Evolutionary conservation across 2,797 vertebrate species (phyloP), one percentile per base, ranked within the genome.

Genomic region (Australoheros facetus): DNA sequence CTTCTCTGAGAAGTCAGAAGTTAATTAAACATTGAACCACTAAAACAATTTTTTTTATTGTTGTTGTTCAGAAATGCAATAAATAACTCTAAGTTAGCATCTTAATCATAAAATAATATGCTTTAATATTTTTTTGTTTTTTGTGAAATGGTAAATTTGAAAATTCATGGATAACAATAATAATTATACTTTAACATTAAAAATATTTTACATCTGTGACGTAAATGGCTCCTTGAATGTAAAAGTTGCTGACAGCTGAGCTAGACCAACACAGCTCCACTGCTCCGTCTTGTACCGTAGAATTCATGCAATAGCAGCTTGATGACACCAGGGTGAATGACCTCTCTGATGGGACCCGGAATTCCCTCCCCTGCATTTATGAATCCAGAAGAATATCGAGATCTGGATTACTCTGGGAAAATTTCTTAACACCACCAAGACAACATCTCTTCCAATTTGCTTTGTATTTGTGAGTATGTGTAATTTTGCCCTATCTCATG

Each of bases 41-140:
- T 13, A 42, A 42, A 42, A 13, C 11, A 9, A 39, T 39, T 11
- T 39, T 39, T 16, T 7, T 37, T 37, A 2, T 37, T 37, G 34
- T 37, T 45, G 2, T 14, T 45, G n/a, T 62, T 60, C 58, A 60
- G 0, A 21, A 23, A 39, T 23, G 9, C 34, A n/a, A 0, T 42
- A 62, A 62, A 62, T 42, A 4, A 62, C 9, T 37, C 26, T 26
- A 39, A 62, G 21, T 34, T 5, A n/a, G n/a, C 7, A 16, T 62
- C 1, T 0, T 0, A 60, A 60, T 62, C 1, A 0, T 0, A 60
- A 60, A 39, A 39, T 7, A 39, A 62, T 39, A 14, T n/a, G 21
- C 58, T 39, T 39, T 37, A 39, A 19, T 21, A 37, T 39, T 37
- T 11, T 37, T 9, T 34, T 1, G 30, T 7, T 37, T 10, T 37